These are phyloP conservation scores for Meriones psammophilus DNA, from an alignment of 2,797 vertebrate species.

Conservation along the genomic window DNA sequence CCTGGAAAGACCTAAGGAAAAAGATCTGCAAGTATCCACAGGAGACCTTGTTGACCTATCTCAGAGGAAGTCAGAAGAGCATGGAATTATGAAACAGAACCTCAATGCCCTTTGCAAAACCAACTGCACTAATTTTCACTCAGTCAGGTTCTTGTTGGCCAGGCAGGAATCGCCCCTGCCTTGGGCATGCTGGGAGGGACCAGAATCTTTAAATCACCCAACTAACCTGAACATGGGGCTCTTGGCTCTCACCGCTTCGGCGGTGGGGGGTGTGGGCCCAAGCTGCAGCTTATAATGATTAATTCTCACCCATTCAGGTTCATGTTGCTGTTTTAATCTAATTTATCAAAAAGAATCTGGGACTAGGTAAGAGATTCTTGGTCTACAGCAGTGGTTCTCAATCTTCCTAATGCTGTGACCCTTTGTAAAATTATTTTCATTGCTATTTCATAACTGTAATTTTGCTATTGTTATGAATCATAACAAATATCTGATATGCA, in stretches of 20 bases:
- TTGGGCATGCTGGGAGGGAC: too few species aligned
- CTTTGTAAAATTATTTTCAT: not conserved
- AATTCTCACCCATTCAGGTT: not conserved
- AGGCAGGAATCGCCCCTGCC: too few species aligned
- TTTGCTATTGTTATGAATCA: not conserved
- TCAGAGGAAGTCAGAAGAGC: not conserved
- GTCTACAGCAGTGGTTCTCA: not conserved
- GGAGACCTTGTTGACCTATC: not conserved
- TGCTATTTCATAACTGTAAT: not conserved
- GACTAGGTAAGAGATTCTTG: not conserved
- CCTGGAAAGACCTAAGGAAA: not conserved
- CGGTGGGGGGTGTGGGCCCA: too few species aligned
- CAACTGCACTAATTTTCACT: not conserved
- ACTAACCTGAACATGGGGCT: too few species aligned
- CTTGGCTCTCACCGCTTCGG: too few species aligned
- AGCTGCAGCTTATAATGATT: too few species aligned
- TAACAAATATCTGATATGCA: not conserved
- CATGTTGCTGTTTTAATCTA: not conserved
- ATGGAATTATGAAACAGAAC: not conserved
- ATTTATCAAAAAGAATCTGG: conserved; percentile 9
- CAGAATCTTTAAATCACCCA: too few species aligned
- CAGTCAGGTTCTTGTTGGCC: not conserved
- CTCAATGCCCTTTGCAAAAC: not conserved
- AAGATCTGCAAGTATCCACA: not conserved
- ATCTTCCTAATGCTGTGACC: not conserved